phyloP scores from a whole-genome alignment of 2,797 vertebrate genomes.

The Onychomys torridus region DNA sequence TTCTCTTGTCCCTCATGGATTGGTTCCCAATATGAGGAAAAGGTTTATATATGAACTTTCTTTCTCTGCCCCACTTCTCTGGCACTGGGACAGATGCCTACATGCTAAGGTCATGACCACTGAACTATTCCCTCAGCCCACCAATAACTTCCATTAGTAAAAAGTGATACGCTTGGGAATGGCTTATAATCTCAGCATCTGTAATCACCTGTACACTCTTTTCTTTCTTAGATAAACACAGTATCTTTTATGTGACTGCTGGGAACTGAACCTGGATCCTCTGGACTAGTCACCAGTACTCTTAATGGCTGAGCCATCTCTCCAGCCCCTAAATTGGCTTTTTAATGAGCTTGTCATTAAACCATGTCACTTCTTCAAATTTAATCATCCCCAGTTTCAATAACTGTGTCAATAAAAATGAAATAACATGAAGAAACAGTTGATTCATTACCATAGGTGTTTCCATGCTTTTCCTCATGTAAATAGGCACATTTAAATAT shows the following conservation, averaged over 20 bases:
- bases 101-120: neutral
- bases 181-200: neutral
- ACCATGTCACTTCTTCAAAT: conserved; percentile 29
- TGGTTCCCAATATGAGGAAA: neutral
- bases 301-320: too few species aligned
- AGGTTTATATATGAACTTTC: neutral
- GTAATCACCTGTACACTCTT: conserved; percentile 24
- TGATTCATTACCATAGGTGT: neutral
- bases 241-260: neutral
- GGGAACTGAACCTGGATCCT: too few species aligned
- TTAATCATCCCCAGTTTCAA: neutral
- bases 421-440: conserved; percentile 15
- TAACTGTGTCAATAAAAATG: conserved; percentile 43
- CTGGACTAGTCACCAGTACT: too few species aligned
- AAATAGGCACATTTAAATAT: conserved; percentile 40
- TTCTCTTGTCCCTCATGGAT: neutral
- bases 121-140: neutral
- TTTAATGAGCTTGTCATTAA: neutral
- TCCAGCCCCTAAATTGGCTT: neutral
- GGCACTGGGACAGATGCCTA: neutral
- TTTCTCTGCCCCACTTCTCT: neutral
- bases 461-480: conserved; percentile 2
- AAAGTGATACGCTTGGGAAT: neutral
- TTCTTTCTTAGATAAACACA: conserved; percentile 31
- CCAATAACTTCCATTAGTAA: neutral